Evolutionary conservation across 2,797 vertebrate species (phyloP), one percentile per base, ranked within the genome.

Genomic region (Halcyon smyrnensis): DNA sequence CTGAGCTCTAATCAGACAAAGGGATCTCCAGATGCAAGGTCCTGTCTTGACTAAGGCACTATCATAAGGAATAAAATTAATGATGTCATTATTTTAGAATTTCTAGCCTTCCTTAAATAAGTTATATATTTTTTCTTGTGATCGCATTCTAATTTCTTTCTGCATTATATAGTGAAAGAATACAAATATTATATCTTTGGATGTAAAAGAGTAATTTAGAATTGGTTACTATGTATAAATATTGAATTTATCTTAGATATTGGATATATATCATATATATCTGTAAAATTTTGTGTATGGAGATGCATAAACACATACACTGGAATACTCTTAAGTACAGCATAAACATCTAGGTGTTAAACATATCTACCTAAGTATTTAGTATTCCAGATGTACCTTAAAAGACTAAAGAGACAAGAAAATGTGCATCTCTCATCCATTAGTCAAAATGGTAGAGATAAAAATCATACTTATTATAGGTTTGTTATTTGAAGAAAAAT

Each of bases 351-450:
- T 34, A 90, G 25, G 11, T 88, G 23, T 75, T 81, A 76, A 90
- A 59, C 46, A 59, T 25, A 9, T 57, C 48, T 84, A 32, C 70
- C 63, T 69, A 65, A 8, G 30, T 43, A 89, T 79, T 71, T 53
- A 84, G 48, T 56, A 53, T 60, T 91, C 62, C 73, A 89, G 48
- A 46, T 64, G 50, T 16, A 82, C 36, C 48, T 88, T 59, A 51
- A 74, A 87, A 95, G 28, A 87, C 45, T 67, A 86, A 92, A 76
- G 86, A 91, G 90, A 96, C 92, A 69, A 92, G 91, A 95, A 94
- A 90, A 91, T 9, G 53, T 83, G 83, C 85, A 82, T 43, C 91
- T 93, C 70, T 81, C 76, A 87, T 94, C 84, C 92, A 94, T 84
- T 76, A 60, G 27, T 93, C 36, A 32, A 82, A 95, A 85, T 0